Conservation (phyloP, 2,113 vertebrate genomes). For the Chaenogobius annularis region DNA sequence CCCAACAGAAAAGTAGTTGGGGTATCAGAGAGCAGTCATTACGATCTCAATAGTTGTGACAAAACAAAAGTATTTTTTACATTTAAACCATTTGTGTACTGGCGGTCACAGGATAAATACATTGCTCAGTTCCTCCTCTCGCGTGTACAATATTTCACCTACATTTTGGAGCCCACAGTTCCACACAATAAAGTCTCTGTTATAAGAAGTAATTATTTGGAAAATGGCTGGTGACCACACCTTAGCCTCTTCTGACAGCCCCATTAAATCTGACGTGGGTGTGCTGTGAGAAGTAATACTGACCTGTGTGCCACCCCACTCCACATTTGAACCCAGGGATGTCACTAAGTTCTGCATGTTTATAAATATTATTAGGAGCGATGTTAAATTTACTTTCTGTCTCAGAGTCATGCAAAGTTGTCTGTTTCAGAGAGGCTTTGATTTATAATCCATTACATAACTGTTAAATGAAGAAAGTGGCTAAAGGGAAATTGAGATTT, state of each 20-base stretch:
- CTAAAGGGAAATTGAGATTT: conserved; percentile 71
- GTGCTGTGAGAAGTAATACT: conserved; percentile 38
- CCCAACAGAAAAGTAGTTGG: no score
- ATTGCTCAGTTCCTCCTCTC: conserved; percentile 4
- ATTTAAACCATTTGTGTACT: not conserved
- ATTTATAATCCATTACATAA: conserved; percentile 61
- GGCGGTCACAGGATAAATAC: not conserved
- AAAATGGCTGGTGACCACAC: conserved; percentile 64
- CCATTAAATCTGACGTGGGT: conserved; percentile 64
- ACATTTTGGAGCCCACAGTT: conserved; percentile 17
- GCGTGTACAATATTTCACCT: conserved; percentile 8
- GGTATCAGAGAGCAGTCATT: no score
- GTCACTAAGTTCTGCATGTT: conserved; percentile 20
- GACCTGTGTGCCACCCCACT: conserved; percentile 17
- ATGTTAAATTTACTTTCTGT: conserved; percentile 8
- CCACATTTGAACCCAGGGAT: conserved; percentile 24
- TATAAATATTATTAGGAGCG: not conserved
- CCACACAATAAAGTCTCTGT: conserved; percentile 68
- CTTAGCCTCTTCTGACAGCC: conserved; percentile 61
- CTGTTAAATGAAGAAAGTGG: conserved; percentile 62
- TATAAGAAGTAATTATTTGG: conserved; percentile 67
- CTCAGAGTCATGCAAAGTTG: not conserved
- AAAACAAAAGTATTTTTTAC: not conserved
- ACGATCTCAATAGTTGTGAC: not conserved
- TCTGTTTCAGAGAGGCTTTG: conserved; percentile 7